Evolutionary conservation across 2,797 vertebrate genomes (phyloP), one percentile per base, ranked within the genome.

Genomic region (Gymnoscopelus microlampas): DNA sequence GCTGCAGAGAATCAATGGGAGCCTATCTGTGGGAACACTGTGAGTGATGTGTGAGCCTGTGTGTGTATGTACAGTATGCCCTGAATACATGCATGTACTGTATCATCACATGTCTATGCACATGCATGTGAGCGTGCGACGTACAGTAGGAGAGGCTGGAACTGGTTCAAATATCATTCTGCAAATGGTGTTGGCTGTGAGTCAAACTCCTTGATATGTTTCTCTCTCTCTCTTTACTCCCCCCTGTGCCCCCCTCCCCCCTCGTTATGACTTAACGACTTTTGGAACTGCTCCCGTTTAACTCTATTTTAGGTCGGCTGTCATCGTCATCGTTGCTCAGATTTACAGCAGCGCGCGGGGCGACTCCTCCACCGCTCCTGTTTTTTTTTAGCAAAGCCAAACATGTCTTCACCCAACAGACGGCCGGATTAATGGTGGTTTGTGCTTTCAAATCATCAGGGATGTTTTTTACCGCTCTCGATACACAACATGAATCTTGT

Each of bases 131-230:
- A 55, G 23, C n/a, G 49, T 15, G 24, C 24, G 57, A 70, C 57
- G 68, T 78, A 71, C 69, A 73, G 66, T 62, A 44, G 77, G 77
- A 79, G 68, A n/a, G 51, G 63, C 71, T 83, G 64, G 62, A 82
- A 87, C 83, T 64, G 77, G 72, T 83, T 83, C 87, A 87, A 88
- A 79, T 15, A 85, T 91, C 87, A 89, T 76, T 68, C 76, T 65
- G 44, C 73, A 88, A 88, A 90, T 81, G 71, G 66, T 68, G 71
- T 74, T 89, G 86, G 88, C 86, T 74, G 64, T 2, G 63, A 83
- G 69, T 90, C 88, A 90, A 70, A 81, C 83, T 1, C 77, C 83
- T 53, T 69, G 63, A 78, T 67, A 74, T 72, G 74, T 79, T 51
- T 65, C 62, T 48, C 57, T 14, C 63, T 61, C 56, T 54, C 35